A percentile compares a stretch with the other conserved stretches of the same genome.
Evolutionary conservation across 2,888 invertebrate species (phyloP).

Genomic region (Syrista parreyssii): DNA sequence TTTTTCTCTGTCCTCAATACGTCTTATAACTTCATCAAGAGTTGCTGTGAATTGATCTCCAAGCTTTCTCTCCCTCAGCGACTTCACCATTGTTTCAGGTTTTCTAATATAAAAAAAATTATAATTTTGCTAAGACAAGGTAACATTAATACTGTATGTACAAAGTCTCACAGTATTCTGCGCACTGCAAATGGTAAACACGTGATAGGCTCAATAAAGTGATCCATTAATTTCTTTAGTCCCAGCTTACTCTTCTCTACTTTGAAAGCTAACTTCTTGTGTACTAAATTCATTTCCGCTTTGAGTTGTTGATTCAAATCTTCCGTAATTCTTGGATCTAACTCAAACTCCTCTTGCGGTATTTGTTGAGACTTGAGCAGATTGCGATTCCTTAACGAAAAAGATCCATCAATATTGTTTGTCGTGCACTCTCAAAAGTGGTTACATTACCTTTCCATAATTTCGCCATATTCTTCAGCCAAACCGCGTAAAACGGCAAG

Average conservation of each 20-base stretch:
- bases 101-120: constrained; percentile 33
- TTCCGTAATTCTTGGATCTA: constrained; percentile 75
- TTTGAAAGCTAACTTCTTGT: constrained; percentile 76
- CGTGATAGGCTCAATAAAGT: constrained; percentile 74
- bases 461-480: constrained; percentile 70
- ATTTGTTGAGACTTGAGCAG: constrained; percentile 73
- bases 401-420: neutral
- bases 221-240: constrained; percentile 72
- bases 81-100: constrained; percentile 65
- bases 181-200: constrained; percentile 57
- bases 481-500: constrained; percentile 69
- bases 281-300: constrained; percentile 73
- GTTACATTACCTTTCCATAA: constrained; percentile 68
- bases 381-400: constrained; percentile 67
- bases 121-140: neutral
- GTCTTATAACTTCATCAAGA: constrained; percentile 70
- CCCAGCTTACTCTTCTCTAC: constrained; percentile 77
- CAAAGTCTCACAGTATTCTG: constrained; percentile 49
- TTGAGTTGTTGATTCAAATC: constrained; percentile 73
- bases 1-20: constrained; percentile 71
- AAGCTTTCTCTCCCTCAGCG: constrained; percentile 75
- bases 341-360: constrained; percentile 72
- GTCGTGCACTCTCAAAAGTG: neutral
- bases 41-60: constrained; percentile 70
- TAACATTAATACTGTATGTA: constrained; percentile 1